Evolutionary conservation across 1,140 invertebrate species (phyloP).

Genomic region (Helicoverpa zea): DNA sequence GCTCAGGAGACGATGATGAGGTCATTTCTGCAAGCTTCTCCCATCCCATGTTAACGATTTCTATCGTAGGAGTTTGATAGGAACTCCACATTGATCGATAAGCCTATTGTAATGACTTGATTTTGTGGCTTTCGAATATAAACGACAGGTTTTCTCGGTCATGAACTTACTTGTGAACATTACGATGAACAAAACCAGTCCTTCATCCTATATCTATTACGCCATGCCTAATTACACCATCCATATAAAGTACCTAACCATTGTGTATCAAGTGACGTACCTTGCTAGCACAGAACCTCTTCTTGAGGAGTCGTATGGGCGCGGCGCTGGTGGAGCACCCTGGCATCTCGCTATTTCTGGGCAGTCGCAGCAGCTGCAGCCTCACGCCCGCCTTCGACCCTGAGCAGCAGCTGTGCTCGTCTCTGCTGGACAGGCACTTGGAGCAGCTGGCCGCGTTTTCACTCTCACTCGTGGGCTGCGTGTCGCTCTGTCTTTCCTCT

Average conservation of each 20-base stretch:
- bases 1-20: no score
- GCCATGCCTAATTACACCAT: no score
- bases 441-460: slow-evolving; percentile 59
- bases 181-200: not conserved
- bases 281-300: not conserved
- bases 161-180: no score
- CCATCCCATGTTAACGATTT: no score
- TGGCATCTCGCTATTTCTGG: slow-evolving; percentile 58
- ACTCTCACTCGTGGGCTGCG: slow-evolving; percentile 27
- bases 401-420: not conserved
- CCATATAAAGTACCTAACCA: not conserved
- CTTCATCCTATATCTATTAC: no score
- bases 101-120: no score
- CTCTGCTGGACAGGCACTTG: slow-evolving; percentile 48
- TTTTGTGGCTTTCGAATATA: no score
- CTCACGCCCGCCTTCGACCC: slow-evolving; percentile 24
- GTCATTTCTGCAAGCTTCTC: no score
- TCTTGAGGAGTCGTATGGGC: slow-evolving; percentile 56
- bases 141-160: no score
- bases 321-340: slow-evolving; percentile 60
- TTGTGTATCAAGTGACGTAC: not conserved
- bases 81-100: no score
- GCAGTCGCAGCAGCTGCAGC: slow-evolving; percentile 25
- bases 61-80: no score
- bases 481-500: slow-evolving; percentile 28